These are phyloP conservation scores for Hesperia comma DNA, from an alignment of 2,888 invertebrate species.

Conservation along the genomic window DNA sequence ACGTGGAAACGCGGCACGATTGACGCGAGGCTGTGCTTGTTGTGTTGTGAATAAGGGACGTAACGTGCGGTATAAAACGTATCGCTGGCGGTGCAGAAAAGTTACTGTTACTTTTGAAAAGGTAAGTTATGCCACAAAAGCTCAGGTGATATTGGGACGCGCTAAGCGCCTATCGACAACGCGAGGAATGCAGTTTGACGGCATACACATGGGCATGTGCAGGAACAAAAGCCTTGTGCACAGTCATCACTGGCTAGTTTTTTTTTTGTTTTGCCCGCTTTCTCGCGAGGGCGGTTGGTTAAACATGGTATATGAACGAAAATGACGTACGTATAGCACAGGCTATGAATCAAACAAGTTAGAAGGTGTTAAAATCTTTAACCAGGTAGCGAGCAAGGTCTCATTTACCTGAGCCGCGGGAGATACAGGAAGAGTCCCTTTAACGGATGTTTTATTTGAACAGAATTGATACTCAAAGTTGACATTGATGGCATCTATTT, in stretches of 20 bases:
- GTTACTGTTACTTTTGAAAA: conserved; percentile 81
- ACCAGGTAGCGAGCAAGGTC: conserved; percentile 68
- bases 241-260: conserved; percentile 73
- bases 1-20: conserved; percentile 58
- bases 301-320: conserved; percentile 48
- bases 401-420: conserved; percentile 69
- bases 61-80: conserved; percentile 60
- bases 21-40: conserved; percentile 67
- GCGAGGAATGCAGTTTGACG: conserved; percentile 82
- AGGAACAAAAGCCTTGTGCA: conserved; percentile 82
- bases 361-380: conserved; percentile 55
- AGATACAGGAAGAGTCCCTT: conserved; percentile 63
- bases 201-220: conserved; percentile 74
- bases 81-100: conserved; percentile 64
- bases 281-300: conserved; percentile 55
- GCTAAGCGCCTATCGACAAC: conserved; percentile 79
- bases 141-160: conserved; percentile 75
- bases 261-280: conserved; percentile 69
- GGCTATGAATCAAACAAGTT: conserved; percentile 55
- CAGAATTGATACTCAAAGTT: conserved; percentile 52
- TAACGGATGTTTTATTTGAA: conserved; percentile 70
- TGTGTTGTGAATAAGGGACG: conserved; percentile 62
- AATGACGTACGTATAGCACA: conserved; percentile 46
- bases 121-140: conserved; percentile 81
- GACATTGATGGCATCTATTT: neutral